Evolutionary conservation across 35 echinoderm and acorn worm species (phyloP), one percentile per base, ranked within the genome.

Genomic region (Eucidaris tribuloides): DNA sequence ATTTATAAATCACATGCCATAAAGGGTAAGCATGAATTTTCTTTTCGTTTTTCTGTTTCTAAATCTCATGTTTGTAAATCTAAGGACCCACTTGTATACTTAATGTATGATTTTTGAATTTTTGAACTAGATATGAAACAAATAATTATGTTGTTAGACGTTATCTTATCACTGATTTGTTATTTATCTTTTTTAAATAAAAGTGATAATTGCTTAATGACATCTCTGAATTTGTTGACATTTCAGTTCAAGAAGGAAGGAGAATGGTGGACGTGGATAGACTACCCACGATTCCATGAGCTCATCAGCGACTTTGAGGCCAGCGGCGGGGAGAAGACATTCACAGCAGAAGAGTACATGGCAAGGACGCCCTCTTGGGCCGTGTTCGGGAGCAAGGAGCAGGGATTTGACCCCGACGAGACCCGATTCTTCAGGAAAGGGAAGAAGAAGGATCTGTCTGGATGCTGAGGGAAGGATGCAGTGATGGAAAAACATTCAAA

Each of bases 181-280:
- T 65, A 18, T 44, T 46, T 52, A 63, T 71, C n/a, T 77, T 78
- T 35, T n/a, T 14, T 14, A 55, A 55, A 14, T 22, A 55, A 13
- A 55, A 14, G 50, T 55, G 50, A 55, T 14, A 14, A 55, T 22
- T 55, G 13, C 13, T 55, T 55, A 14, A 55, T 66, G 15, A 9
- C 40, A n/a, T n/a, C n/a, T n/a, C n/a, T n/a, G n/a, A n/a, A n/a
- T n/a, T n/a, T n/a, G 46, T 30, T 49, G 25, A 9, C 11, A 34
- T n/a, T 65, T 7, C 79, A 97, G 94, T 97, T 97, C 64, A 92
- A 93, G 59, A 65, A 77, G 23, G 86, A 97, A 74, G 86, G 86
- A 13, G 34, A 48, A 59, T 97, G 94, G 94, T 87, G 83, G 78
- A 97, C 94, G 7, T 97, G 94, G 94, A 97, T 97, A 71, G 86